Base-by-base conservation (phyloP, 1,140 invertebrate species). In the Littorina saxatilis region DNA sequence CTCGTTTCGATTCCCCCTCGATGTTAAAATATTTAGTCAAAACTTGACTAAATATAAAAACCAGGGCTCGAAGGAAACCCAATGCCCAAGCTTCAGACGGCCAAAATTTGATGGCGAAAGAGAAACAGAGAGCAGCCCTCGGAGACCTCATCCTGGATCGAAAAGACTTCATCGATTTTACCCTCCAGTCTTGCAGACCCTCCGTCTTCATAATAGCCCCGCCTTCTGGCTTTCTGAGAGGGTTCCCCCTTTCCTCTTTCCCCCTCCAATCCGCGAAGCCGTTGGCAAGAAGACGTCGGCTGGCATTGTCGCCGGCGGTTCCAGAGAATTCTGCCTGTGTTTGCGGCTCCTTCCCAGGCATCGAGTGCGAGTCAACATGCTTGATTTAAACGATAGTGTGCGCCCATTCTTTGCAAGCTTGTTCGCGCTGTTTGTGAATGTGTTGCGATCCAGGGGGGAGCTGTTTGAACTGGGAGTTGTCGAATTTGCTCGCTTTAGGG, bases 341-440 rank as follows among this genome's bases (percentile, higher is more conserved):
- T 61, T 61, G 58, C 58, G 9, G 27, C 9, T 23, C 7, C 23
- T 7, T 9, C n/a, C 7, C 27, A 11, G 58, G 5, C 7, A 29
- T 11, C 20, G 58, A 61, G 58, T 61, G 58, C 58, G 58, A n/a
- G 58, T 61, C 58, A 61, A 61, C 58, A 61, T 7, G 20, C 58
- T 61, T 61, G 27, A 61, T 61, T 61, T 61, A 61, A 61, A 61
- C 58, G 58, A 61, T 61, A 23, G 9, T 61, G 9, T 61, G 20
- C 58, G 27, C 17, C 43, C 43, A 47, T 47, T 47, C 43, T 47
- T 17, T 17, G 7, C 17, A 5, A 47, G 43, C 43, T 47, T 47
- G 58, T 61, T 23, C 20, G n/a, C 58, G 4, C 5, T 61, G 9
- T 61, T 61, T 61, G 27, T n/a, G n/a, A n/a, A n/a, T n/a, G n/a